A percentile compares a stretch with the other conserved stretches of the same genome.
Conservation (phyloP, 2,113 vertebrate genomes). For the Odontesthes bonariensis region DNA sequence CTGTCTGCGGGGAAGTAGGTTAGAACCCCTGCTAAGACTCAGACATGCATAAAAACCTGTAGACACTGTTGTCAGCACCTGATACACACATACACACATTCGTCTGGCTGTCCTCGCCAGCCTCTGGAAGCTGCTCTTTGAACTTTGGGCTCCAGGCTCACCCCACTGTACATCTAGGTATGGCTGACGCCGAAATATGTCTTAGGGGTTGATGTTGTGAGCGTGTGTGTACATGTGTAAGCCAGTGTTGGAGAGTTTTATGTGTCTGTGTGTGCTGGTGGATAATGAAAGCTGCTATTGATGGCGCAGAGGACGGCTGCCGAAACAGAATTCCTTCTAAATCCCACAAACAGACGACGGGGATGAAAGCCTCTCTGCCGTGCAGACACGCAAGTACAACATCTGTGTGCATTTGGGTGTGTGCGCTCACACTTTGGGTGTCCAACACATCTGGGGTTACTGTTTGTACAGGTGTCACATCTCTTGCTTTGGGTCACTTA, state of each 20-base stretch:
- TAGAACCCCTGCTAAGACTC: constrained; percentile 27
- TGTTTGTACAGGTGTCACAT: constrained; percentile 62
- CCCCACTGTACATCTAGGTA: constrained; percentile 30
- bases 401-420: constrained; percentile 1
- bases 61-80: constrained; percentile 64
- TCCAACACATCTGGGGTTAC: constrained; percentile 34
- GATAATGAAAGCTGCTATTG: constrained; percentile 71
- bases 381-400: constrained; percentile 5
- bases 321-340: constrained; percentile 56
- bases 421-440: neutral
- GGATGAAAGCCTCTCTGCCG: constrained; percentile 49
- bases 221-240: constrained; percentile 12
- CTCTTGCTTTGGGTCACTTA: constrained; percentile 12
- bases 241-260: neutral
- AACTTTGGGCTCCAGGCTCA: constrained; percentile 27
- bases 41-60: constrained; percentile 46
- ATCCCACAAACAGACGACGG: constrained; percentile 65
- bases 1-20: constrained; percentile 8
- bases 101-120: constrained; percentile 1
- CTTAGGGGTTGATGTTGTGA: constrained; percentile 38
- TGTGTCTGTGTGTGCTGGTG: constrained; percentile 20
- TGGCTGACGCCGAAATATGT: constrained; percentile 40
- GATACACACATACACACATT: constrained; percentile 17
- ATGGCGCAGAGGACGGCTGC: constrained; percentile 32
- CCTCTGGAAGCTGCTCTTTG: constrained; percentile 26